Percentiles rank a stretch among this genome's conserved stretches.
phyloP scores from a whole-genome alignment of 2,888 invertebrate species.

The Limnephilus rhombicus region DNA sequence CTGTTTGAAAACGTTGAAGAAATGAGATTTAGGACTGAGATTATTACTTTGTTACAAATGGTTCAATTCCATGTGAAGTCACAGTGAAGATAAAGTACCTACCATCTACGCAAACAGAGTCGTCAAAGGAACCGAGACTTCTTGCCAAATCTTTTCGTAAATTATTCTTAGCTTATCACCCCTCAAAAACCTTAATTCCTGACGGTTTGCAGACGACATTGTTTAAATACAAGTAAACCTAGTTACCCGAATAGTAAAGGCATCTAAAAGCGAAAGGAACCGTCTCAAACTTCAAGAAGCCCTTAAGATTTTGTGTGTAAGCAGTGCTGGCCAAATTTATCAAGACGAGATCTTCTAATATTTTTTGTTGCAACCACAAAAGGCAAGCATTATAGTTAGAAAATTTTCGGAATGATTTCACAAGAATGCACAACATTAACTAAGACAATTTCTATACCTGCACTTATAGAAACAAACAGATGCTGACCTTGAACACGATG shows the following conservation, averaged over 20 bases:
- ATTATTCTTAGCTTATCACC: background rate
- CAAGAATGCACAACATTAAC: too few relatives aligned
- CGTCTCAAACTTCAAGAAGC: background rate
- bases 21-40: background rate
- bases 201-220: background rate
- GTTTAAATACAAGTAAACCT: background rate
- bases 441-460: too few relatives aligned
- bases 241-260: background rate
- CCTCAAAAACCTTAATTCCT: background rate
- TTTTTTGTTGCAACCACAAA: background rate
- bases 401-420: background rate
- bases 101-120: background rate
- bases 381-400: background rate
- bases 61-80: background rate
- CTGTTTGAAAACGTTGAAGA: background rate
- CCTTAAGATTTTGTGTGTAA: background rate
- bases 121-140: slow-evolving; percentile 1
- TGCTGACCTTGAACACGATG: too few relatives aligned
- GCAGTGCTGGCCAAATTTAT: background rate
- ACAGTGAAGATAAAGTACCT: background rate
- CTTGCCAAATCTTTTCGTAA: background rate
- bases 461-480: too few relatives aligned
- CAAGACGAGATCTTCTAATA: background rate
- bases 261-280: background rate
- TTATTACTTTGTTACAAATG: background rate